These are phyloP conservation scores for Tolypeutes matacus DNA, from an alignment of 2,797 vertebrate genomes.

Conservation along the genomic window DNA sequence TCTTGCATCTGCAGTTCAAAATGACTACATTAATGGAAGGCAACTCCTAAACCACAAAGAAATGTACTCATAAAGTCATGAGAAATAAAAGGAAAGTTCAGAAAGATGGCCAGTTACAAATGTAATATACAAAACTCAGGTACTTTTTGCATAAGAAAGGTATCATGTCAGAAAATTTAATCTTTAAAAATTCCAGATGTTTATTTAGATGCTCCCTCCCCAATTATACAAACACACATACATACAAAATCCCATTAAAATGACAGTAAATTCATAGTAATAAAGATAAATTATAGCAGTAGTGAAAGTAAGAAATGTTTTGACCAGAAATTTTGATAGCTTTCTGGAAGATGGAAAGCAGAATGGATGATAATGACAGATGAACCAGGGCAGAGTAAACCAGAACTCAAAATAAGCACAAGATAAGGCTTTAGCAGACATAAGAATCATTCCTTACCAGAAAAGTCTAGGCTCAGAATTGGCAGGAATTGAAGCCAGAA, in stretches of 20 bases:
- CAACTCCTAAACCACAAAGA: not conserved
- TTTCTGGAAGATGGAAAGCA: conserved; percentile 39
- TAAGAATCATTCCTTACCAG: not conserved
- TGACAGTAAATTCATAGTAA: not conserved
- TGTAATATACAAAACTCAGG: not conserved
- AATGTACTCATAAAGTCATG: not conserved
- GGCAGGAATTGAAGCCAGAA: not conserved
- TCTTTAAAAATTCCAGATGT: conserved; percentile 17
- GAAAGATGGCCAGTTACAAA: not conserved
- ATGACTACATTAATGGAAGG: not conserved
- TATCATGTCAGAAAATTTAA: not conserved
- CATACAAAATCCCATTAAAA: not conserved
- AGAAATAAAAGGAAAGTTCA: conserved; percentile 39
- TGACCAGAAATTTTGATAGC: not conserved
- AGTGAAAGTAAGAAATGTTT: conserved; percentile 2
- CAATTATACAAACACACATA: not conserved
- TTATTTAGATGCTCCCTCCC: not conserved
- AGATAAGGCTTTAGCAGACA: not conserved
- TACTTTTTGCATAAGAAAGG: conserved; percentile 21
- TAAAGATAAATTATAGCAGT: not conserved
- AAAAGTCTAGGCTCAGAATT: not conserved
- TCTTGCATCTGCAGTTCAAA: not conserved
- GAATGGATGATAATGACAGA: not conserved
- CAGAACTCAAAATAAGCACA: conserved; percentile 13
- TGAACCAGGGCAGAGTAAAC: not conserved